Percentiles rank a stretch among this genome's conserved stretches.
Evolutionary conservation across 2,888 invertebrate species (phyloP).

Genomic region (Gnatocerus cornutus): DNA sequence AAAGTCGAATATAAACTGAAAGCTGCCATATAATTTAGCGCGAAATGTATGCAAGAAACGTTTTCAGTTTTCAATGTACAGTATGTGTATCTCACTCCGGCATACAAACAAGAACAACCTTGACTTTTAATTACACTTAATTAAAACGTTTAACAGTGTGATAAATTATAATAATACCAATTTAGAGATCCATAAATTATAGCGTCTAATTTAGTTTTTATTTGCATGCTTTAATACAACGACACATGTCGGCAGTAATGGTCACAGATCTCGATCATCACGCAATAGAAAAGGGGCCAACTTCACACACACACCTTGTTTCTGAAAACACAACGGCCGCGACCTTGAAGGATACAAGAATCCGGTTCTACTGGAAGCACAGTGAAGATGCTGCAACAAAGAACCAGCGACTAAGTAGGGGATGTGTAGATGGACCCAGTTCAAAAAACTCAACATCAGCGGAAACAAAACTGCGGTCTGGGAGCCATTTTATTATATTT

Average conservation of each 20-base stretch:
- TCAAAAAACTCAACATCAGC: conserved; percentile 55
- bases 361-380: conserved; percentile 68
- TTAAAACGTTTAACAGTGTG: conserved; percentile 67
- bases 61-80: conserved; percentile 34
- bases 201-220: conserved; percentile 61
- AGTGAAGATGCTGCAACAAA: conserved; percentile 59
- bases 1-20: conserved; percentile 53
- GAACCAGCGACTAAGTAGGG: conserved; percentile 47
- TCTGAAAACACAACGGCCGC: conserved; percentile 40
- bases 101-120: conserved; percentile 56
- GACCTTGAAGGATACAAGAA: conserved; percentile 68
- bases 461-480: conserved; percentile 18
- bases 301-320: conserved; percentile 41
- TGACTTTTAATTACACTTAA: conserved; percentile 67
- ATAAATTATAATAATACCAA: conserved; percentile 65
- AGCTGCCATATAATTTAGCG: conserved; percentile 52
- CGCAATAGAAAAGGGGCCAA: conserved; percentile 35
- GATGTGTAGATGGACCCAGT: conserved; percentile 49
- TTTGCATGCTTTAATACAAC: conserved; percentile 54
- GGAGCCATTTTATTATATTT: conserved; percentile 15
- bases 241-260: conserved; percentile 12
- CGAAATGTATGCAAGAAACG: conserved; percentile 49
- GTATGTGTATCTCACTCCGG: conserved; percentile 4
- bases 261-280: conserved; percentile 19
- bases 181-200: conserved; percentile 62